Base-by-base conservation (phyloP, 1,140 invertebrate genomes). In the Cylas formicarius region DNA sequence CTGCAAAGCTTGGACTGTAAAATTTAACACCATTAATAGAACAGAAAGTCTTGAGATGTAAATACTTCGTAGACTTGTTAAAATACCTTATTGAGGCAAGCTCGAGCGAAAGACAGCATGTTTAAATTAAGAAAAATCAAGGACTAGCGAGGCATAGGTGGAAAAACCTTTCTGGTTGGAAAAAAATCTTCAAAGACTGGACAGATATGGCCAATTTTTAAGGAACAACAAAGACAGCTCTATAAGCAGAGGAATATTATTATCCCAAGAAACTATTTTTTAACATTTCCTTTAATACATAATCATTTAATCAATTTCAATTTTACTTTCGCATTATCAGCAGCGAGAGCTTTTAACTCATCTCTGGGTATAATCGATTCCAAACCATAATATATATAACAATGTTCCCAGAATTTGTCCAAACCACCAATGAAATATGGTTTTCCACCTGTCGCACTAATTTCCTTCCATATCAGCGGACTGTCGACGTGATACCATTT, bases 341-440 rank as follows among this genome's bases (percentile, higher is more conserved):
- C 5, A 14, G 44, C 48, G 17, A 74, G 47, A 33, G 63, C 60
- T 43, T 66, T 44, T 41, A 70, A 65, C 51, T 69, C 68, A 11
- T 67, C 60, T 38, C 58, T 56, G 8, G 62, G 34, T 20, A 72
- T 53, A 44, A 63, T 61, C 5, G 63, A 61, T 56, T 72, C 66
- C 36, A 74, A 61, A n/a, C 68, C 60, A 51, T 75, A 75, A 61
- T 75, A 75, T 23, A 71, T 71, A 56, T 69, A 65, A 44, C 67
- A 69, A 48, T 74, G 74, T 50, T 75, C 72, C 54, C 70, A 68
- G 62, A 75, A 75, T 35, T 74, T 67, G 19, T 65, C 50, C 14
- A 68, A 56, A 8, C 68, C 68, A n/a, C 73, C 73, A 26, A 75
- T 70, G 37, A 72, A 69, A 52, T 60, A 56, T 8, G 67, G 55